Conservation (phyloP, 2,888 invertebrate genomes). For the Patella depressa region DNA sequence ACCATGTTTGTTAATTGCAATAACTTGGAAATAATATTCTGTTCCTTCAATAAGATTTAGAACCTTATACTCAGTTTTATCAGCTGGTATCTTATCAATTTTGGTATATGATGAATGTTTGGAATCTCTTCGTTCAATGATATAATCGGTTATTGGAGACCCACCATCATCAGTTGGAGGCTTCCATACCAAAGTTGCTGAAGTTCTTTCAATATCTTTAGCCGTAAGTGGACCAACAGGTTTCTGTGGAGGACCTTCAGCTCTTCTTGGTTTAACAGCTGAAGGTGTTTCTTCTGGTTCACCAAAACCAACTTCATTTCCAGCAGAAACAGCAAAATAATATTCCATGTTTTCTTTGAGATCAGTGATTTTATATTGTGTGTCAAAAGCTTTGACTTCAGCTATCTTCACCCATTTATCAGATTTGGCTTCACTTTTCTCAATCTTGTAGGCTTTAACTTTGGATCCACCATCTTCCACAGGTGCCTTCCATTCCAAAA, state of each 20-base stretch:
- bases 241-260: conserved; percentile 43
- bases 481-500: conserved; percentile 56
- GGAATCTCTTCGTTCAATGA: conserved; percentile 68
- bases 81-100: conserved; percentile 37
- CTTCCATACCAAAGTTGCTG: conserved; percentile 64
- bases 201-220: conserved; percentile 52
- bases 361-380: conserved; percentile 39
- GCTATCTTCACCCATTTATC: conserved; percentile 45
- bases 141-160: conserved; percentile 57
- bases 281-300: conserved; percentile 39
- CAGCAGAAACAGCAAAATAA: conserved; percentile 63
- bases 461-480: conserved; percentile 52
- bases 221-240: conserved; percentile 42
- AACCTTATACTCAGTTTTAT: conserved; percentile 44
- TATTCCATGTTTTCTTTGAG: conserved; percentile 53
- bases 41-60: conserved; percentile 57
- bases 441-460: conserved; percentile 50
- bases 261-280: conserved; percentile 39
- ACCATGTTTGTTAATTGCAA: conserved; percentile 89
- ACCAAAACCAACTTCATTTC: conserved; percentile 51
- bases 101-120: conserved; percentile 48
- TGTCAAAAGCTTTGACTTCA: conserved; percentile 39
- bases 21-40: conserved; percentile 86
- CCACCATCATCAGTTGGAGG: conserved; percentile 69
- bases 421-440: conserved; percentile 38